These are phyloP conservation scores for Mesocricetus auratus DNA, from an alignment of 2,113 vertebrate genomes.

Conservation along the genomic window DNA sequence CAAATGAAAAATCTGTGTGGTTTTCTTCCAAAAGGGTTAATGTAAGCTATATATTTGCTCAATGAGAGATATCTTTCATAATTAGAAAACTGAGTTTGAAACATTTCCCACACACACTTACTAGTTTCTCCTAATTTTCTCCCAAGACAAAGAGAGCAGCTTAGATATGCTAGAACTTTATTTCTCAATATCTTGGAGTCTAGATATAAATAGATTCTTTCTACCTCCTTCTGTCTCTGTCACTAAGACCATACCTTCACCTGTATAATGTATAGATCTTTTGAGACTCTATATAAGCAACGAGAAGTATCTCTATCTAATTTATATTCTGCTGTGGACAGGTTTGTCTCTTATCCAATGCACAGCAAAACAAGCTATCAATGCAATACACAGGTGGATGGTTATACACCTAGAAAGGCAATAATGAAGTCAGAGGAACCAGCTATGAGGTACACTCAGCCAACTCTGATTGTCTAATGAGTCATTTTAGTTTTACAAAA, in stretches of 20 bases:
- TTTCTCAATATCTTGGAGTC: slow-evolving; percentile 23
- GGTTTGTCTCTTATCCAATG: neutral
- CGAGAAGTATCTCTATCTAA: neutral
- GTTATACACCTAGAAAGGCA: neutral
- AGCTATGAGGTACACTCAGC: neutral
- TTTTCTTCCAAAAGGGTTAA: neutral
- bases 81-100: neutral
- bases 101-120: neutral
- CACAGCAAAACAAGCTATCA: neutral
- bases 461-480: neutral
- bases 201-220: neutral
- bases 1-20: neutral
- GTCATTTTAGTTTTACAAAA: neutral
- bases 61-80: neutral
- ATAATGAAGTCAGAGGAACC: slow-evolving; percentile 7
- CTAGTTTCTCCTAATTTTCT: neutral
- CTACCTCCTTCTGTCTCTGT: neutral
- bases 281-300: neutral
- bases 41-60: neutral
- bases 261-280: neutral
- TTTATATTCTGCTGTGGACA: neutral
- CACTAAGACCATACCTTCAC: neutral
- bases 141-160: neutral
- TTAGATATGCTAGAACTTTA: neutral
- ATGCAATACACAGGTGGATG: neutral